Evolutionary conservation across 2,888 invertebrate genomes (phyloP), one percentile per base, ranked within the genome.

Genomic region (Leucophora obtusa): DNA sequence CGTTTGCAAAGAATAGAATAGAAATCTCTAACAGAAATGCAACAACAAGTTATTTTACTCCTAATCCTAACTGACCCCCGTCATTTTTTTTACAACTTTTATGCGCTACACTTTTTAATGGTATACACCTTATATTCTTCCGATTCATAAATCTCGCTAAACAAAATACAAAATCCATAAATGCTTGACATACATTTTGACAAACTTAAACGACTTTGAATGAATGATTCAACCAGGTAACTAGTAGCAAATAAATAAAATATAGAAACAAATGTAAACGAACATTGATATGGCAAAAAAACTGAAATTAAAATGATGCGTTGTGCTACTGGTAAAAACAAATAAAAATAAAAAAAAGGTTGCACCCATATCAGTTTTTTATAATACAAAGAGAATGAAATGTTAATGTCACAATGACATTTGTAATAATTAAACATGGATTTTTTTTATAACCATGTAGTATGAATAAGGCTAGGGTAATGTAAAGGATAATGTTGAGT

Each of bases 401-500:
- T 60, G 69, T 71, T 68, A 78, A 78, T 68, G 50, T 75, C 70
- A 75, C 70, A 76, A 82, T 79, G 82, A 83, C 85, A 85, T 85
- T 85, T 84, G 83, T 84, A 84, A 85, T 85, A 85, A 85, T 85
- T 83, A 84, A 85, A 85, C 83, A 58, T 24, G 28, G 70, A 63
- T 69, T 75, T 17, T 54, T 56, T 62, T 5, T 51, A 38, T 28
- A 28, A 28, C 28, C 28, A 28, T 28, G 28, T 38, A 3, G 11
- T 38, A 38, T 38, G 38, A 11, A 38, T 38, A 38, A 10, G n/a
- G 21, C 3, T 28, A 7, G 28, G 33, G 17, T 38, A 35, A 24
- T 65, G 14, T 11, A 14, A 15, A 35, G 17, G 3, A 28, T 35
- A 43, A 24, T 59, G 43, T 70, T 35, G 35, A 33, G 11, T 35